phyloP scores from a whole-genome alignment of 2,113 vertebrate species.

The Ptychochromis oligacanthus region DNA sequence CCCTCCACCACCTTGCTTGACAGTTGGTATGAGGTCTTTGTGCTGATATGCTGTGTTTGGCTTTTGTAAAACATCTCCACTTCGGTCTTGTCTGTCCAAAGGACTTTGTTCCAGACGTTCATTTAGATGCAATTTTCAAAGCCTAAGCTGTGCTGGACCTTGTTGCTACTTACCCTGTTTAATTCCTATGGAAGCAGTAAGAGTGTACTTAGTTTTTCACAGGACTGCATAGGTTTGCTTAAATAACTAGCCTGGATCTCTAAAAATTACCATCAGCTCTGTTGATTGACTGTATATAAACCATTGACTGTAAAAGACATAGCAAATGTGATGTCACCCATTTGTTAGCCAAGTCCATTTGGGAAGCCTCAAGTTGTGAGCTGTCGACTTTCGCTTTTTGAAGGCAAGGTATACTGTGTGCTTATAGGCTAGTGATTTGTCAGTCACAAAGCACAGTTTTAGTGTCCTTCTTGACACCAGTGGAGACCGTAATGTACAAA shows the following conservation, averaged over 20 bases:
- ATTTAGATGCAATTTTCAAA: neutral
- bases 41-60: neutral
- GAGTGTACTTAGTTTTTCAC: neutral
- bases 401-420: no score
- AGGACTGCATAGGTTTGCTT: neutral
- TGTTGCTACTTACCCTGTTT: neutral
- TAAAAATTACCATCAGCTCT: neutral
- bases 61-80: neutral
- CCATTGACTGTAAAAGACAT: neutral
- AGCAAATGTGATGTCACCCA: neutral
- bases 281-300: neutral
- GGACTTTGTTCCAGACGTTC: neutral
- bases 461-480: no score
- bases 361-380: neutral
- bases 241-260: neutral
- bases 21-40: neutral
- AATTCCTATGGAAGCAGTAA: neutral
- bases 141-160: neutral
- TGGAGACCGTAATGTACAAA: no score
- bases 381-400: no score
- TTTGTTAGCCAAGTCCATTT: neutral
- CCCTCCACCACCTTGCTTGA: neutral
- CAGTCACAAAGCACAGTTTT: no score
- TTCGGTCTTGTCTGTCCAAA: neutral
- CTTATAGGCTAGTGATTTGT: no score